Conservation (phyloP, 2,888 invertebrate genomes). For the Shargacucullia verbasci region DNA sequence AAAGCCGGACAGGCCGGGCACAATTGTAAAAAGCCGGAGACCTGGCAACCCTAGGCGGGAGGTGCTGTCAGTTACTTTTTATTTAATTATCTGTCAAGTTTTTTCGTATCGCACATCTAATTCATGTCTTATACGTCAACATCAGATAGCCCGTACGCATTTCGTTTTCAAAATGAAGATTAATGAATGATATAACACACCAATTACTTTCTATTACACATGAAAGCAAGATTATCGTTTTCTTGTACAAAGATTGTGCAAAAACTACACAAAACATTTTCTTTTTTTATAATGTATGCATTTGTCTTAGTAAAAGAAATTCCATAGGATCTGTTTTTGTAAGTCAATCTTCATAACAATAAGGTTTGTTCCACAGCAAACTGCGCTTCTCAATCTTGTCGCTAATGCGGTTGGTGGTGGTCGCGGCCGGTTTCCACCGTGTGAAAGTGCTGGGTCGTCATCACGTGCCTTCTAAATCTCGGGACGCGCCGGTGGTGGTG, state of each 20-base stretch:
- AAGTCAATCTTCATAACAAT: conserved; percentile 34
- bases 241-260: conserved; percentile 17
- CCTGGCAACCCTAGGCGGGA: background rate
- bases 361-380: conserved; percentile 83
- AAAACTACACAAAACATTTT: background rate
- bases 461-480: conserved; percentile 77
- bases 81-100: background rate
- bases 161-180: conserved; percentile 29
- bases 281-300: background rate
- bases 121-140: conserved; percentile 4
- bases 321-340: background rate
- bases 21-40: too few relatives aligned
- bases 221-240: conserved; percentile 14
- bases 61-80: background rate
- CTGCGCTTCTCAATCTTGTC: conserved; percentile 91
- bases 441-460: conserved; percentile 92
- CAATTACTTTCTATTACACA: conserved; percentile 44
- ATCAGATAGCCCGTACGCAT: background rate
- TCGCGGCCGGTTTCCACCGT: conserved; percentile 94
- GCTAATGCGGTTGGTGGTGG: conserved; percentile 93
- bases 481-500: conserved; percentile 95
- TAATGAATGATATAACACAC: conserved; percentile 25
- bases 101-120: background rate
- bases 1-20: too few relatives aligned
- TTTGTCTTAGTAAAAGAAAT: too few relatives aligned